Base-by-base conservation (phyloP, 2,797 vertebrate genomes). In the Spondyliosoma cantharus region DNA sequence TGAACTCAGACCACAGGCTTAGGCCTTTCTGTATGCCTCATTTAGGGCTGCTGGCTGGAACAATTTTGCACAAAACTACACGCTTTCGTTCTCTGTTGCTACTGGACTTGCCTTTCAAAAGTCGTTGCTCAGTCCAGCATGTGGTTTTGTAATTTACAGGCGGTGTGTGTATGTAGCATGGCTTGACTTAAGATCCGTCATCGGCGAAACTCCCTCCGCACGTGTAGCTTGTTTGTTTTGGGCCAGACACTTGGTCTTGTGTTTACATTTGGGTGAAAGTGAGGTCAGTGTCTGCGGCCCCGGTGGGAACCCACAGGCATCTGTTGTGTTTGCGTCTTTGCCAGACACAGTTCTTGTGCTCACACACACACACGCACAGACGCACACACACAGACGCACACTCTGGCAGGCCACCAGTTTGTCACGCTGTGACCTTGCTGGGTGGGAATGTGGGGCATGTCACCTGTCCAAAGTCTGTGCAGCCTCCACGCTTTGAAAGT, bases 191-290 rank as follows among this genome's bases (percentile, higher is more conserved):
- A 71, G 65, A 49, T 73, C 67, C 2, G 24, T 59, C 72, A 65
- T 42, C 15, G 3, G 75, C 5, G 73, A 54, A 82, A 67, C 52
- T 77, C 84, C 81, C 58, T 68, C 57, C 42, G 70, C 87, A 87
- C 82, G 81, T 91, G 91, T 37, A 0, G 54, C 24, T 8, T 86
- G 84, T 92, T 92, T 92, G 85, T 90, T 86, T 90, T 90, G 84
- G 83, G 57, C 64, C 82, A 76, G 81, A 64, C 76, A 61, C 82
- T 83, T 80, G 85, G 84, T 90, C 78, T 87, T 45, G 69, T 90
- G 77, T 92, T 93, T 91, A 89, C 76, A 29, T 90, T 90, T 78
- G 81, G 83, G 81, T 91, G 80, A 87, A 81, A 83, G 82, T 70
- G 74, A 86, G 88, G 89, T 92, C 88, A 85, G 69, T 70, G 81